Evolutionary conservation across 2,797 vertebrate genomes (phyloP).

Genomic region (Podarcis lilfordi): DNA sequence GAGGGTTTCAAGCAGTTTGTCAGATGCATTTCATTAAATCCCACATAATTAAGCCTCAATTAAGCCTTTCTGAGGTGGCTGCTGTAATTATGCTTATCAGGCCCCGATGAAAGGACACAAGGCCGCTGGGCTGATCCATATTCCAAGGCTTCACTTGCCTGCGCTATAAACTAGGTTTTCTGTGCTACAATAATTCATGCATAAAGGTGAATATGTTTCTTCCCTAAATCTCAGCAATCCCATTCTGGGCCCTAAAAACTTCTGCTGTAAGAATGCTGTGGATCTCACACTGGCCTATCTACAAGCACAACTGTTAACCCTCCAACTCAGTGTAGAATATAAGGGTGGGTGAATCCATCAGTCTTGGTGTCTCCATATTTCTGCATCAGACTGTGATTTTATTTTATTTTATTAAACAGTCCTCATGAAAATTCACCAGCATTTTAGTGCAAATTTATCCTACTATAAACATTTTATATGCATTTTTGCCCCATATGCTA

Average conservation of each 20-base stretch:
- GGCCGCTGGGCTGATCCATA: constrained; percentile 3
- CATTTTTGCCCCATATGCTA: too few species aligned
- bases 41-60: constrained; percentile 40
- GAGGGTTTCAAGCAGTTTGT: constrained; percentile 34
- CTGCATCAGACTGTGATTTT: too few species aligned
- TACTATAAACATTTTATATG: too few species aligned
- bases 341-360: too few species aligned
- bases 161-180: constrained; percentile 1
- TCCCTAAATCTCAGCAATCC: neutral
- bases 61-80: constrained; percentile 34
- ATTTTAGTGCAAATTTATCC: too few species aligned
- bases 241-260: neutral
- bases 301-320: neutral
- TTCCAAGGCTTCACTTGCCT: neutral
- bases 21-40: constrained; percentile 39
- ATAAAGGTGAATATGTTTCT: neutral
- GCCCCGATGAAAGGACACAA: constrained; percentile 13
- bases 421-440: too few species aligned
- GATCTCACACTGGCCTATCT: neutral
- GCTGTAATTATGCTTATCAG: constrained; percentile 40
- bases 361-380: too few species aligned
- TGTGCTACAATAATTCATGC: neutral
- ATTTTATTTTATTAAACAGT: too few species aligned
- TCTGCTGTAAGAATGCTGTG: neutral
- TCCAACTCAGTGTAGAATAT: neutral